Percentiles rank a stretch among this genome's conserved stretches.
Evolutionary conservation across 2,113 vertebrate species (phyloP).

Genomic region (western clawed frog (Xenopus tropicalis)): DNA sequence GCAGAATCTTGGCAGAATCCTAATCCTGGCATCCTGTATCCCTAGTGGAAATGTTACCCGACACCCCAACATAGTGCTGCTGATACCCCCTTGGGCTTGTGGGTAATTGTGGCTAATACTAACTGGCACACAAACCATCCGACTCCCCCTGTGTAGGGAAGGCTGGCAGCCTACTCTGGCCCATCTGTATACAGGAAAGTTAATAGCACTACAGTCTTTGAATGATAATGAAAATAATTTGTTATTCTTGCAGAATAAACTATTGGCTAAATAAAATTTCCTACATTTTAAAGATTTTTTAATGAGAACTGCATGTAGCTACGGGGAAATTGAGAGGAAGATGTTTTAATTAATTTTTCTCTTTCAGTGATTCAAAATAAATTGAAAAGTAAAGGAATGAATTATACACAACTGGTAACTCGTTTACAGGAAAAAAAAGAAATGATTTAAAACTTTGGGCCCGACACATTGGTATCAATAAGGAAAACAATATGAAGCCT

Average conservation of each 20-base stretch:
- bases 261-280: conserved; percentile 2
- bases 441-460: not conserved
- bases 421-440: not conserved
- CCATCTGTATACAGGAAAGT: too few relatives aligned
- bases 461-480: not conserved
- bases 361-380: conserved; percentile 4
- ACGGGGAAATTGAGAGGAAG: not conserved
- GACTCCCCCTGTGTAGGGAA: too few relatives aligned
- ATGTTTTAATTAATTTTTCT: conserved; percentile 6
- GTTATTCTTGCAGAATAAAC: not conserved
- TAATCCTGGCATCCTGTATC: too few relatives aligned
- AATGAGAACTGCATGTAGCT: conserved; percentile 1
- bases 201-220: not conserved
- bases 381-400: conserved; percentile 4
- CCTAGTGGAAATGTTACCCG: too few relatives aligned
- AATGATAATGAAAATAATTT: conserved; percentile 1
- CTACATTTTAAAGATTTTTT: not conserved
- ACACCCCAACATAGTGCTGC: too few relatives aligned
- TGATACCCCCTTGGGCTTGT: too few relatives aligned
- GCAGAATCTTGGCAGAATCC: too few relatives aligned
- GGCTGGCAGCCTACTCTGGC: too few relatives aligned
- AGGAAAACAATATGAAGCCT: too few relatives aligned
- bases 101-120: too few relatives aligned
- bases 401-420: not conserved
- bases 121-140: too few relatives aligned